Evolutionary conservation across 2,113 vertebrate genomes (phyloP), one percentile per base, ranked within the genome.

Genomic region (rat (Rattus norvegicus)): DNA sequence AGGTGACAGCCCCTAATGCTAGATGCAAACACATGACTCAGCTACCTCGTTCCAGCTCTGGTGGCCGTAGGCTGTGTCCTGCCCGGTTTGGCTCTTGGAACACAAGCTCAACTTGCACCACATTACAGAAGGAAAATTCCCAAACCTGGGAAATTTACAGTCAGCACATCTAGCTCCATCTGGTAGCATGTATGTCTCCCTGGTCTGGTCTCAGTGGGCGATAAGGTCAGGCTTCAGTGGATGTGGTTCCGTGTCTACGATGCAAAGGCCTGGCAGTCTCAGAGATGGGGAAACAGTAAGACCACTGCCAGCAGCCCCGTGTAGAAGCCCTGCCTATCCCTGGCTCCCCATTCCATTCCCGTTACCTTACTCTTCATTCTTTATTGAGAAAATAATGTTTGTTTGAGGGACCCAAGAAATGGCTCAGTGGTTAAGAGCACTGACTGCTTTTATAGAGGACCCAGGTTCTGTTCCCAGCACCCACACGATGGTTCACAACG

Each of bases 271-370:
- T 73, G 65, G 65, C 6, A 5, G 26, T 7, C 24, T 84, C 81
- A 26, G 54, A 75, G 36, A 63, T 6, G 39, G 13, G 13, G 6
- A 72, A 30, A 54, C 28, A 30, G 59, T 73, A 24, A 30, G 67
- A 61, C 11, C 19, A 24, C 9, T 1, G 61, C 4, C 14, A 5
- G 3, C 4, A 2, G 20, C 16, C 5, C 4, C 26, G 56, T 39
- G 17, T 47, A n/a, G n/a, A 13, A 22, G 59, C 61, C 52, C 5
- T 33, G 69, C 30, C n/a, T 26, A 12, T 5, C 61, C 52, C 10
- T n/a, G 52, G 17, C 49, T 0, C 17, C 6, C 4, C 52, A 54
- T n/a, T 63, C 43, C 14, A 12, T 88, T 63, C 10, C 7, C 61
- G 47, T 59, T 65, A 77, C 16, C 19, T 28, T 30, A 56, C 28